Base-by-base conservation (phyloP, 2,888 invertebrate species). In the Diarsia brunnea region DNA sequence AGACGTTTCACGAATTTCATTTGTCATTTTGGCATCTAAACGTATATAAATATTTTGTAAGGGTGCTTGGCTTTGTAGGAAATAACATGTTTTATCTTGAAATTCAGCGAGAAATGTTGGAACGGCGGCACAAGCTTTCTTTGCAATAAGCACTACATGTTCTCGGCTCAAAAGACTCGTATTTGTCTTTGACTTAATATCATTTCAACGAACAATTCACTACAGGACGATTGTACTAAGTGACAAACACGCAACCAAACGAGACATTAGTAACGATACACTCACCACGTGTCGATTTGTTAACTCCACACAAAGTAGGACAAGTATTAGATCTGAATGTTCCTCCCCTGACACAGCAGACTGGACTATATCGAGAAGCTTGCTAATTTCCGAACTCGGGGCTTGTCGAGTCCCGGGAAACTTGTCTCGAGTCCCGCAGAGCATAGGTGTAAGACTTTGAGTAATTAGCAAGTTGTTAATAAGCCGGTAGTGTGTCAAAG, bases 1-100 rank as follows among this genome's bases (percentile, higher is more conserved):
- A 88, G 77, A 85, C 81, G 84, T 90, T 89, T 88, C 78, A 84
- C 82, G 78, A 89, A 89, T 90, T 89, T 88, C 88, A 91, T 90
- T 90, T 89, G 89, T 91, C 90, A 89, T 88, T 82, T 88, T 89
- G 89, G 81, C 90, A 87, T 78, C 78, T 68, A 71, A 68, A 79
- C 60, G 78, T 67, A 73, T 75, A 75, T 55, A 81, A 69, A 78
- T 80, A 74, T 77, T 82, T 70, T 68, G 74, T 75, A 24, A 53
- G 51, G 31, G 24, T 64, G 31, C 67, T 85, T 49, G 69, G 61
- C 16, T 74, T 45, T 53, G 43, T 51, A 27, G 55, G 51, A 58
- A 68, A 68, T 64, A 61, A 66, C 49, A 69, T 73, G 51, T 53
- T 69, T 63, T 67, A 43, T 61, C 51, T 58, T 58, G 45, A 70